phyloP scores from a whole-genome alignment of 53 echinoderm and acorn worm genomes.

The Luidia sarsii region DNA sequence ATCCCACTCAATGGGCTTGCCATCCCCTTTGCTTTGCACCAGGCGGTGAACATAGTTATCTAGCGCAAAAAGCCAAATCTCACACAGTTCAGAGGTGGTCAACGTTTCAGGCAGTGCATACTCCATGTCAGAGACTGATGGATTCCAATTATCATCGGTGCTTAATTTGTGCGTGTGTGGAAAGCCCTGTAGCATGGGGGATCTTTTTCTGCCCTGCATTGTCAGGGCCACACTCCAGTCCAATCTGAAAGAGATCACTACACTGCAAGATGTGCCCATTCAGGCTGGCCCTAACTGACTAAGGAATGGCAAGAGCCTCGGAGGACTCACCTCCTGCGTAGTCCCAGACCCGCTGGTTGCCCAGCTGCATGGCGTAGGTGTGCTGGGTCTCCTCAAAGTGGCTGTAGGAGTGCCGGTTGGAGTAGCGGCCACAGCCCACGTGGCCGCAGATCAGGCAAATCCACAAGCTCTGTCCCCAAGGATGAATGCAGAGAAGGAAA shows the following conservation, averaged over 20 bases:
- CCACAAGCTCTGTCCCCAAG: conserved; percentile 97
- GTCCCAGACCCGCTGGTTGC: conserved; percentile 97
- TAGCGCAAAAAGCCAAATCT: conserved; percentile 26
- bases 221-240: too few species aligned
- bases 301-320: background rate
- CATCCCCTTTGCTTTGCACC: conserved; percentile 95
- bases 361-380: conserved; percentile 96
- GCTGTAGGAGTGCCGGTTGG: conserved; percentile 84
- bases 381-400: conserved; percentile 98
- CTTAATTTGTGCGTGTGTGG: too few species aligned
- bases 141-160: too few species aligned
- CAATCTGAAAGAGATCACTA: too few species aligned
- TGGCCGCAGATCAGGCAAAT: conserved; percentile 96
- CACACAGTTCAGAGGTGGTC: too few species aligned
- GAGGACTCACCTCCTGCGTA: conserved; percentile 96
- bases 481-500: too few species aligned
- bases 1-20: conserved; percentile 93
- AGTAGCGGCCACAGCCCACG: conserved; percentile 94
- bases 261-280: too few species aligned
- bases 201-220: too few species aligned
- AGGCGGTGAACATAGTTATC: conserved; percentile 98
- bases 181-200: too few species aligned
- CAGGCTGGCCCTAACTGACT: too few species aligned
- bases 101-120: too few species aligned
- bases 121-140: too few species aligned